A percentile compares a stretch with the other conserved stretches of the same genome.
phyloP scores from a whole-genome alignment of 2,113 vertebrate species.

The Pachyramphus minor region DNA sequence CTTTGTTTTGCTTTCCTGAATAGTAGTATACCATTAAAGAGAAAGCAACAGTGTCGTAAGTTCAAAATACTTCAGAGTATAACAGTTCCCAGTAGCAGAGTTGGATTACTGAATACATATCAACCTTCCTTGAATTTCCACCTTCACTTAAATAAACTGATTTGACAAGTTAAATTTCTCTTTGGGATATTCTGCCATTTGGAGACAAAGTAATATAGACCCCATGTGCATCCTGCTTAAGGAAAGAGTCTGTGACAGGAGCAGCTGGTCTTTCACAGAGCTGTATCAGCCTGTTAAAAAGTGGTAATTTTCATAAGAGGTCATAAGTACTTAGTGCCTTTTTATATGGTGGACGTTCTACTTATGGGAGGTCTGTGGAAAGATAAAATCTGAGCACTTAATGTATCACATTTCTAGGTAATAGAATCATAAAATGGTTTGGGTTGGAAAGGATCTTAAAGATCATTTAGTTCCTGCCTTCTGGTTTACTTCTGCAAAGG shows the following conservation, averaged over 20 bases:
- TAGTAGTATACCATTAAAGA: background rate
- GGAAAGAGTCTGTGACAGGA: background rate
- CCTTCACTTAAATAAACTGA: background rate
- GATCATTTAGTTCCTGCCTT: background rate
- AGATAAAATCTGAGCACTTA: background rate
- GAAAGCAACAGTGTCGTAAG: background rate
- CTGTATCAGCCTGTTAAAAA: background rate
- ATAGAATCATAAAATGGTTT: background rate
- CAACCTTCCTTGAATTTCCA: background rate
- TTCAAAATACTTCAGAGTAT: background rate
- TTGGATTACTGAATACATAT: background rate
- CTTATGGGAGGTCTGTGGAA: background rate
- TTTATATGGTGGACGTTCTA: background rate
- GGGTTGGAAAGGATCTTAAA: background rate
- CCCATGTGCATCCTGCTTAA: background rate
- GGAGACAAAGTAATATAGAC: background rate
- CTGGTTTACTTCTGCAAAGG: background rate
- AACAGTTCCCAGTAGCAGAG: background rate
- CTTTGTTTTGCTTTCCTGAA: constrained; percentile 3
- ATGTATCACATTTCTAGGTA: background rate
- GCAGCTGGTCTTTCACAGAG: background rate
- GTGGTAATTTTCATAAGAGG: background rate
- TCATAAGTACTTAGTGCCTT: background rate
- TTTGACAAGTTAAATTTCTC: background rate
- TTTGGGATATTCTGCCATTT: background rate